Conservation (phyloP, 1,140 invertebrate genomes). For the Hycleus cichorii region DNA sequence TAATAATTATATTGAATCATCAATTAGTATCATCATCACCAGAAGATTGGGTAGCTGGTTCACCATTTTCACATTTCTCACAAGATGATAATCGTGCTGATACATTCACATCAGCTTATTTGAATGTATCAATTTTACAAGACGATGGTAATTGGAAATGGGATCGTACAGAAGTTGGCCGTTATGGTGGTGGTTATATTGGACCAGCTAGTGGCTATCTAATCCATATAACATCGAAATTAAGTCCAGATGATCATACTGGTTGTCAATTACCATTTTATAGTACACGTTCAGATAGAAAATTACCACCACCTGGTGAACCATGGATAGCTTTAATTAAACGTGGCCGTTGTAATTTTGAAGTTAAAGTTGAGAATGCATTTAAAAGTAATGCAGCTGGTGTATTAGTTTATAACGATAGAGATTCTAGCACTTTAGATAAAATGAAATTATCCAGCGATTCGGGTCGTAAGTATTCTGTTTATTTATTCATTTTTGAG, state of each 20-base stretch:
- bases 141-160: constrained; percentile 32
- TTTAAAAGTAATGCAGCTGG: constrained; percentile 59
- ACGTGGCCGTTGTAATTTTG: constrained; percentile 66
- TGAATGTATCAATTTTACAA: constrained; percentile 42
- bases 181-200: constrained; percentile 60
- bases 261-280: constrained; percentile 56
- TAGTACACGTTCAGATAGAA: constrained; percentile 43
- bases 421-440: constrained; percentile 54
- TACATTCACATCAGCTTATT: constrained; percentile 35
- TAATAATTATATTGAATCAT: neutral
- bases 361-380: constrained; percentile 67
- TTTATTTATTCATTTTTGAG: neutral
- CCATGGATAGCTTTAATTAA: constrained; percentile 71
- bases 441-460: constrained; percentile 60
- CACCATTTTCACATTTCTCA: constrained; percentile 25
- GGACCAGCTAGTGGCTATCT: constrained; percentile 51
- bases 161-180: constrained; percentile 53
- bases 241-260: constrained; percentile 50
- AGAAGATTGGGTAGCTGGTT: constrained; percentile 28
- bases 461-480: constrained; percentile 49
- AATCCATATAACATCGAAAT: constrained; percentile 50
- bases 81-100: constrained; percentile 26
- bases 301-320: constrained; percentile 45
- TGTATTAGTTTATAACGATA: constrained; percentile 69
- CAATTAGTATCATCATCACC: constrained; percentile 11